A percentile compares a stretch with the other conserved stretches of the same genome.
phyloP scores from a whole-genome alignment of 2,113 vertebrate species.

The Gopherus flavomarginatus region DNA sequence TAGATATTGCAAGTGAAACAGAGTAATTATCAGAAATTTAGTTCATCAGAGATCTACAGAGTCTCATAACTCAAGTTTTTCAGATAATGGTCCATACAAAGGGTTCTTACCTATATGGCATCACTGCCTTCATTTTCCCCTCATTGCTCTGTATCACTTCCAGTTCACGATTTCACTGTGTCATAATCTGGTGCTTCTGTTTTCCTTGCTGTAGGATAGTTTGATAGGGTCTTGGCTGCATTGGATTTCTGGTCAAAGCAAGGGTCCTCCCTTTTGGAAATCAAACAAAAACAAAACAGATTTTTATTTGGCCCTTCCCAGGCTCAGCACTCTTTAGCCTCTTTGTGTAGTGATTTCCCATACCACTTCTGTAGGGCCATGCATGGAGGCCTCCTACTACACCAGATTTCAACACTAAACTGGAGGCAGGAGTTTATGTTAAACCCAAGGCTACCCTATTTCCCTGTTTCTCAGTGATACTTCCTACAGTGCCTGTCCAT shows the following conservation, averaged over 20 bases:
- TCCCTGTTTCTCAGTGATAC: background rate
- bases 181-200: background rate
- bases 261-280: background rate
- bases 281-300: background rate
- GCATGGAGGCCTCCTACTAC: background rate
- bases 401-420: background rate
- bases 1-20: background rate
- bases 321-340: background rate
- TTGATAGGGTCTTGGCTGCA: background rate
- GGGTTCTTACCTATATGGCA: background rate
- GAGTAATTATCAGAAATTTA: background rate
- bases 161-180: background rate
- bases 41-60: background rate
- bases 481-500: background rate
- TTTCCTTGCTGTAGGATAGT: background rate
- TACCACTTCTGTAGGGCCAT: background rate
- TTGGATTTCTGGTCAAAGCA: background rate
- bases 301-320: background rate
- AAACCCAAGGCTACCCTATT: background rate
- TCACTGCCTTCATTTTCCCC: background rate
- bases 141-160: background rate
- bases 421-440: background rate
- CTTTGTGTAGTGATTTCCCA: background rate
- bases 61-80: background rate
- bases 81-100: background rate